Percentiles rank a stretch among this genome's conserved stretches.
Evolutionary conservation across 2,113 vertebrate species (phyloP).

Genomic region (Cettia cetti): DNA sequence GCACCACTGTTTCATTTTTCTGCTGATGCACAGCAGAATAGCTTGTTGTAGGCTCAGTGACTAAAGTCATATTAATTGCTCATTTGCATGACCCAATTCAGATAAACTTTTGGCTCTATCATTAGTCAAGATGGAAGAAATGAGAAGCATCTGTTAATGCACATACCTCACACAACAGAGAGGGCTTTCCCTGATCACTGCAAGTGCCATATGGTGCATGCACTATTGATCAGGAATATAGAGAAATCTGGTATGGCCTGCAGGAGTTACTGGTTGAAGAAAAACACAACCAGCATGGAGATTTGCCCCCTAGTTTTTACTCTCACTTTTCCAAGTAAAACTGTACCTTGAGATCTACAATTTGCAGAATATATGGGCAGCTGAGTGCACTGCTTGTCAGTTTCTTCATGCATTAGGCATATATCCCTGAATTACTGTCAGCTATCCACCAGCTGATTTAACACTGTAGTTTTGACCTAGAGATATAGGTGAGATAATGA

Average conservation of each 20-base stretch:
- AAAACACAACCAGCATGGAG: neutral
- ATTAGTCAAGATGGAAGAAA: neutral
- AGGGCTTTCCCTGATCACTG: neutral
- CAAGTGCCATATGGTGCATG: neutral
- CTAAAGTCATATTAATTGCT: neutral
- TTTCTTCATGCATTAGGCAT: neutral
- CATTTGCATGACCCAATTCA: neutral
- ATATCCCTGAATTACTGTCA: neutral
- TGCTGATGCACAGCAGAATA: neutral
- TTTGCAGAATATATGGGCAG: neutral
- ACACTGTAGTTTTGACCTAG: neutral
- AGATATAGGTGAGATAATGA: neutral
- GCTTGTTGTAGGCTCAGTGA: neutral
- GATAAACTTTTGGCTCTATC: neutral
- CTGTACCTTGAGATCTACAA: neutral
- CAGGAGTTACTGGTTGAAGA: neutral
- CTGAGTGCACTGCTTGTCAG: fast-evolving
- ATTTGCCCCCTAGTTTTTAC: neutral
- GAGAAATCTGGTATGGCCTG: neutral
- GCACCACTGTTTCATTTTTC: neutral
- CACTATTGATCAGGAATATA: neutral
- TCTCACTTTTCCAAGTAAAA: neutral
- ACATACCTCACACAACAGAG: neutral
- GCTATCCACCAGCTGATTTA: neutral
- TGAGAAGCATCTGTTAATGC: neutral